Base-by-base conservation (phyloP, 1,140 invertebrate species). In the Euura lappo region DNA sequence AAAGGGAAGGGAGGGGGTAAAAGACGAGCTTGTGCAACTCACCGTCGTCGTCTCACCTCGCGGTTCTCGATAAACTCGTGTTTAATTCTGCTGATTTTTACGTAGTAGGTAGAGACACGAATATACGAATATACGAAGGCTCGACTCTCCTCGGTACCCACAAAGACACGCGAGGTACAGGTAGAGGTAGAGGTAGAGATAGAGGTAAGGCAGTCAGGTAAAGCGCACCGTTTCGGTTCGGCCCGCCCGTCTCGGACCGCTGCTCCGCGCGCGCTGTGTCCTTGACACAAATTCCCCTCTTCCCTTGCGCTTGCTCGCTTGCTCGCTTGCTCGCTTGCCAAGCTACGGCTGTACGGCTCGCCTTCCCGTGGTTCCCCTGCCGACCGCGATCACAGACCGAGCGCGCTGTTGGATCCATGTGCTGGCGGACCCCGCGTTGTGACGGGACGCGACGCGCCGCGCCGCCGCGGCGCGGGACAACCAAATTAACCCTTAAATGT, bases 241-340 rank as follows among this genome's bases (percentile, higher is more conserved):
- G 79, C 81, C 82, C 83, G 79, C 82, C 82, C 83, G 83, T 80
- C 81, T 82, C 81, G 78, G 81, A 83, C 81, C 80, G 80, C 79
- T 80, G 81, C 80, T 76, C 78, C 77, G 78, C 76, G 76, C 77
- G 76, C 77, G 75, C 69, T 80, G 76, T 85, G 84, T 82, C 85
- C 84, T 86, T 86, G 85, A 85, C 85, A 86, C 81, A 85, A 76
- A 85, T 86, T 78, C 76, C 70, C 70, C 76, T 60, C 47, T 0
- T 8, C 3, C 51, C 6, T n/a, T 60, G 8, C 51, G 6, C 51
- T 28, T 28, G 28, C 28, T 74, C 70, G 78, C 77, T 75, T 74
- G 78, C 28, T 71, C 68, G 42, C 65, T 74, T 64, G 70, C 77
- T 72, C 69, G 70, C 75, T 72, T 6, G 6, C 0, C 51, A 60